Conservation (phyloP, 1,140 invertebrate genomes). For the Neuroterus valhalla region DNA sequence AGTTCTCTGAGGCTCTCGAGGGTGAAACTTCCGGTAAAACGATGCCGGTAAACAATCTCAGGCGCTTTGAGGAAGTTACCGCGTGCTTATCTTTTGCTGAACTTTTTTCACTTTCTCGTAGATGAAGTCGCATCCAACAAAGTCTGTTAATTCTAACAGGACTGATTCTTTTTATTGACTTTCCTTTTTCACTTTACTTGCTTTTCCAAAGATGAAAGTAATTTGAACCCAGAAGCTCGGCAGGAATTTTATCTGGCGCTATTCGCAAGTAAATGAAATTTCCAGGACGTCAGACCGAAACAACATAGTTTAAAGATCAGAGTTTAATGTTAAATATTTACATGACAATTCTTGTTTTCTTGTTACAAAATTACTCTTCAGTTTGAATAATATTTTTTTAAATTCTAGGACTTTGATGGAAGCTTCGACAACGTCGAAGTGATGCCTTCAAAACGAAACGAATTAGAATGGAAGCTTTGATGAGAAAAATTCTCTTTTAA, state of each 20-base stretch:
- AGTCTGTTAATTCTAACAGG: slow-evolving; percentile 27
- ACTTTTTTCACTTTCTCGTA: slow-evolving; percentile 25
- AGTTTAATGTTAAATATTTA: no score
- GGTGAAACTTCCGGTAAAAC: slow-evolving; percentile 22
- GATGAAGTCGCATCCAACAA: slow-evolving; percentile 13
- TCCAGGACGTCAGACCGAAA: neutral
- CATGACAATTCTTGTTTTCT: no score
- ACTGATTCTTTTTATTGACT: slow-evolving; percentile 29
- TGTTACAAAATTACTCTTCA: no score
- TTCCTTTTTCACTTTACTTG: neutral
- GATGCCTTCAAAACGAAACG: no score
- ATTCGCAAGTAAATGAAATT: neutral
- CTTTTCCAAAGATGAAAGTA: slow-evolving; percentile 11
- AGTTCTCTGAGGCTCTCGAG: slow-evolving; percentile 21
- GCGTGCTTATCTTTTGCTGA: slow-evolving; percentile 25
- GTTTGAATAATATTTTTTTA: no score
- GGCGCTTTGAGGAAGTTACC: slow-evolving; percentile 33
- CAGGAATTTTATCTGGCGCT: no score
- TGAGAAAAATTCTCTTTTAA: no score
- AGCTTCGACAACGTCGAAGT: no score
- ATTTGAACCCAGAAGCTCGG: neutral
- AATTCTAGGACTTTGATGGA: no score
- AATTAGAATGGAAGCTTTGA: no score
- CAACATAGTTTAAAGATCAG: no score
- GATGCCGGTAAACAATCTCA: slow-evolving; percentile 37